Conservation (phyloP, 2,888 invertebrate species). For the Eilema depressum region DNA sequence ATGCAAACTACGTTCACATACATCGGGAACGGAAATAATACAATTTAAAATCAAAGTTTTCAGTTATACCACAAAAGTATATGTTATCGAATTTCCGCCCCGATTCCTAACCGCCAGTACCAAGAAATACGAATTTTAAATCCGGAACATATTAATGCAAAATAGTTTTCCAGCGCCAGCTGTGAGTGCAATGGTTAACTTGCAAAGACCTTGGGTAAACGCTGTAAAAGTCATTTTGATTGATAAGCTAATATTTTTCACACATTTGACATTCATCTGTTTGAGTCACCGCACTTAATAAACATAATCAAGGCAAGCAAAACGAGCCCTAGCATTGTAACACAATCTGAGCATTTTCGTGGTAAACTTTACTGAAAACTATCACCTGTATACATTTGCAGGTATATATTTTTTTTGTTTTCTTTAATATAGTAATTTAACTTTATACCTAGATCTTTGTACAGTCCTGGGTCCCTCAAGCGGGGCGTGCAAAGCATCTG, state of each 20-base stretch:
- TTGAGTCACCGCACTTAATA: no score
- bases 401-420: no score
- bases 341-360: no score
- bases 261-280: no score
- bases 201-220: slow-evolving; percentile 26
- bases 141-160: slow-evolving; percentile 50
- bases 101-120: slow-evolving; percentile 39
- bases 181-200: slow-evolving; percentile 37
- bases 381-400: no score
- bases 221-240: slow-evolving; percentile 25
- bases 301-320: not conserved
- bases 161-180: slow-evolving; percentile 49
- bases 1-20: no score
- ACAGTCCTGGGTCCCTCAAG: no score
- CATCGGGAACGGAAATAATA: slow-evolving; percentile 1
- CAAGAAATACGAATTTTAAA: slow-evolving; percentile 54
- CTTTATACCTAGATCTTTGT: no score
- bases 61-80: slow-evolving; percentile 40
- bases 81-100: slow-evolving; percentile 45
- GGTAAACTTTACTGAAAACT: no score
- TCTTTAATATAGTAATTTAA: no score
- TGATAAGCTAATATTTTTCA: not conserved
- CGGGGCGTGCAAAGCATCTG: no score
- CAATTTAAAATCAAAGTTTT: slow-evolving; percentile 39
- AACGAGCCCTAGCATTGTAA: no score